Base-by-base conservation (phyloP, 1,140 invertebrate species). In the Hormaphis cornu region DNA sequence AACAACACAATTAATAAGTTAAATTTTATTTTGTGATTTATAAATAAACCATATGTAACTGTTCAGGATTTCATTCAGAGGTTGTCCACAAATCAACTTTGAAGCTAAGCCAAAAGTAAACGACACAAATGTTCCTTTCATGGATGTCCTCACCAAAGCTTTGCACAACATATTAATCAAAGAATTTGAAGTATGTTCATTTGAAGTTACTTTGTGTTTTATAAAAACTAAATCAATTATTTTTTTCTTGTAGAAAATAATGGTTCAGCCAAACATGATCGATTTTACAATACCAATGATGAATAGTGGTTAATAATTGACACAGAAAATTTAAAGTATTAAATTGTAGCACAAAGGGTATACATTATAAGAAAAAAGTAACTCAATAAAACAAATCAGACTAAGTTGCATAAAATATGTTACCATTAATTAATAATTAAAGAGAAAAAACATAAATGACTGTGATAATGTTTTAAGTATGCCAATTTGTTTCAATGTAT, bases 201-300 rank as follows among this genome's bases (percentile, higher is more conserved):
- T 37, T 54, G 22, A n/a, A 53, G 0, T 48, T 20, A 7, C 48
- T 24, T 59, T 52, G 33, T 59, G n/a, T 44, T 53, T 71, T 66
- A 46, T 35, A 20, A 33, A 6, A 9, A 0, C 40, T 0, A 3
- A 61, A 26, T 14, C 14, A 8, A 18, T 20, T n/a, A 16, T 54
- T 69, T 37, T 69, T 22, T 58, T 16, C 54, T 70, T 71, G 6
- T 58, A 75, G 74, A 75, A 74, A 72, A 20, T 75, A 7, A 46
- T 75, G 20, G 73, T 75, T 24, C 40, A 74, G 28, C 74, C 74
- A 10, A 75, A 75, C 61, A 75, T 75, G 74, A 71, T 73, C 56
- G 74, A 75, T 53, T 46, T 75, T 35, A 26, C 72, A 14, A 73
- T 75, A 71, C 73, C 74, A 52, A n/a, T 75, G 26, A 75, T 75